These are phyloP conservation scores for Chloropsis hardwickii DNA, from an alignment of 2,113 vertebrate genomes.

Conservation along the genomic window DNA sequence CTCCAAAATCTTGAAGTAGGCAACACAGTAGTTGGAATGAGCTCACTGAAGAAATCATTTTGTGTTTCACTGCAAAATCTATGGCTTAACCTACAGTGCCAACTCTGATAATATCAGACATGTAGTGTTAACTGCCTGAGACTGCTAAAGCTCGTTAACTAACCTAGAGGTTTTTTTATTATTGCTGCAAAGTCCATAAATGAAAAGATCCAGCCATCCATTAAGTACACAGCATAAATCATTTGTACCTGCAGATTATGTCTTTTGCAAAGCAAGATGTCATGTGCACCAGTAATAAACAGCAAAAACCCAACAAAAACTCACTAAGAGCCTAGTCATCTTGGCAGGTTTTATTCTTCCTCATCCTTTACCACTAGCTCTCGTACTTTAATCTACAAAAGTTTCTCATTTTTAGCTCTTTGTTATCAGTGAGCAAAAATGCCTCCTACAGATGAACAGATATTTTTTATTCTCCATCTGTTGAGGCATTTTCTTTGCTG, in stretches of 20 bases:
- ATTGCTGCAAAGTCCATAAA: neutral
- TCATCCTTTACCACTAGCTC: neutral
- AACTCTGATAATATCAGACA: neutral
- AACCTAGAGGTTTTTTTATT: neutral
- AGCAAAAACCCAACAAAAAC: neutral
- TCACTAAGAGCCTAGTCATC: neutral
- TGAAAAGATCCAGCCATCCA: neutral
- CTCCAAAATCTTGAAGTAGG: neutral
- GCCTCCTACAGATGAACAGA: neutral
- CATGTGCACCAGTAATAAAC: neutral
- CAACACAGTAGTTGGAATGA: accelerated
- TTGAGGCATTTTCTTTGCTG: neutral
- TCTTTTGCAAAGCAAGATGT: neutral
- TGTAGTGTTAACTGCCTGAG: neutral
- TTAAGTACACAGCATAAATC: neutral
- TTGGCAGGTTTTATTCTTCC: neutral
- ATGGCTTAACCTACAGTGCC: neutral
- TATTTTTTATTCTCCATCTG: neutral
- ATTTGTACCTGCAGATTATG: neutral
- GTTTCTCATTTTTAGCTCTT: neutral
- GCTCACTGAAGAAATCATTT: neutral
- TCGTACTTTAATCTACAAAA: neutral
- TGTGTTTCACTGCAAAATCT: neutral
- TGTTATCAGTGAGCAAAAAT: constrained; percentile 4
- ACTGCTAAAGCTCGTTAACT: neutral